Percentiles rank a stretch among this genome's conserved stretches.
These are phyloP conservation scores for Drosophila pegasa DNA, from an alignment of 2,888 invertebrate genomes.

Conservation along the genomic window DNA sequence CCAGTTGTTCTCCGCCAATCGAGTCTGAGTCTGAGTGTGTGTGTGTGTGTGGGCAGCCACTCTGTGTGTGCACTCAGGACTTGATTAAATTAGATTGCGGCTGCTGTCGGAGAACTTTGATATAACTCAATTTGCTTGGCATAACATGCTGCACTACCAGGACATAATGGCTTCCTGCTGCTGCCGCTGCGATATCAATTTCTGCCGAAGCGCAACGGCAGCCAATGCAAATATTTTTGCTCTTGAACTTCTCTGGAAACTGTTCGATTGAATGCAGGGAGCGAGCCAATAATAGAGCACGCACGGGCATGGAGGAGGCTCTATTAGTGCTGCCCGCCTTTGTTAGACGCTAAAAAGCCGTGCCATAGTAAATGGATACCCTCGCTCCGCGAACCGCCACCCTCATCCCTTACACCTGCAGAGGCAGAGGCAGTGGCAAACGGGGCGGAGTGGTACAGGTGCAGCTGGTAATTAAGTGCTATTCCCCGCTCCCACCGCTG, in stretches of 20 bases:
- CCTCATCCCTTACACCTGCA: background rate
- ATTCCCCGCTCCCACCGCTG: background rate
- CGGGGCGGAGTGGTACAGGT: constrained; percentile 7
- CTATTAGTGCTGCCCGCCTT: constrained; percentile 3
- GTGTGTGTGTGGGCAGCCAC: constrained; percentile 7
- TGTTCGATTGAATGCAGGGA: constrained; percentile 21
- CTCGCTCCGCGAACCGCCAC: too few relatives aligned
- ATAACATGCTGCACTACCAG: constrained; percentile 18
- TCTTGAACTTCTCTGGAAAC: background rate
- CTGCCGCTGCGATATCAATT: background rate
- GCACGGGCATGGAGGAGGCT: constrained; percentile 1
- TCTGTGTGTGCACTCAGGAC: constrained; percentile 31
- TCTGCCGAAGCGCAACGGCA: background rate
- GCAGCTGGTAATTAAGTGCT: constrained; percentile 24
- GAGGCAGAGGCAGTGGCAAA: too few relatives aligned
- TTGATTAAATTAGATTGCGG: constrained; percentile 47
- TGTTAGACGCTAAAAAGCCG: constrained; percentile 20
- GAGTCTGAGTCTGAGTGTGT: background rate
- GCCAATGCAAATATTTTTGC: constrained; percentile 7
- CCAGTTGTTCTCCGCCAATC: constrained; percentile 1
- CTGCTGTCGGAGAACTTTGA: constrained; percentile 17
- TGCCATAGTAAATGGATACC: constrained; percentile 14
- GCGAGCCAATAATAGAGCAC: constrained; percentile 9
- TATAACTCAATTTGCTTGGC: constrained; percentile 35
- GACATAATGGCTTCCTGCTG: constrained; percentile 2